These are phyloP conservation scores for Petrocephalus microphthalmus DNA, from an alignment of 2,113 vertebrate species.

Conservation along the genomic window DNA sequence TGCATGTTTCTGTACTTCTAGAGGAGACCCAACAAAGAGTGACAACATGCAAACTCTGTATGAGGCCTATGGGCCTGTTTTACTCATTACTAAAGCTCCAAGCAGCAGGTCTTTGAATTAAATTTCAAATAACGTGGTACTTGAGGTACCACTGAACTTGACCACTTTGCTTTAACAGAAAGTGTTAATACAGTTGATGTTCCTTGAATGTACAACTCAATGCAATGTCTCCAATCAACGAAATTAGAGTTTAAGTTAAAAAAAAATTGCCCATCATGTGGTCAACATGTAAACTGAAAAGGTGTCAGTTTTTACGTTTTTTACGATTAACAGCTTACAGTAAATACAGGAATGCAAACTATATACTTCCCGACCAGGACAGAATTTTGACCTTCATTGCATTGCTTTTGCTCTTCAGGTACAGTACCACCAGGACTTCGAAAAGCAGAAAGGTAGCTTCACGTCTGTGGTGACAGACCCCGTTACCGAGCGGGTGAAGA, in stretches of 20 bases:
- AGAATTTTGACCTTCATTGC: not conserved
- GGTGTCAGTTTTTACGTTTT: not conserved
- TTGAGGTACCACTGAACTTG: not conserved
- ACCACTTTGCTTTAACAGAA: not conserved
- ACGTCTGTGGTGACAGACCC: constrained; percentile 81
- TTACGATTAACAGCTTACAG: not conserved
- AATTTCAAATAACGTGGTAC: not conserved
- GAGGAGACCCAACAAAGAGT: too few relatives aligned
- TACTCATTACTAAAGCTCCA: not conserved
- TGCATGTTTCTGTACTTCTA: not conserved
- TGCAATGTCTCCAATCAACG: not conserved
- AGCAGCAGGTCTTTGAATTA: not conserved
- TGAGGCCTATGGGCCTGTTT: not conserved
- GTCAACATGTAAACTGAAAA: not conserved
- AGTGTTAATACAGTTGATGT: not conserved
- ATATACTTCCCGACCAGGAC: not conserved
- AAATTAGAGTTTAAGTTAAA: not conserved
- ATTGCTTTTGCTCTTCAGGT: constrained; percentile 63
- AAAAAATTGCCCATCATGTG: not conserved
- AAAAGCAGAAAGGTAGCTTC: constrained; percentile 93
- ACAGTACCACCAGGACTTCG: constrained; percentile 93
- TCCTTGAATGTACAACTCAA: not conserved
- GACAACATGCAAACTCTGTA: not conserved
- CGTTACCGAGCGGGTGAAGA: constrained; percentile 88
- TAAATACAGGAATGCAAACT: not conserved